phyloP scores from a whole-genome alignment of 1,140 invertebrate species.

The Calliphora vicina region DNA sequence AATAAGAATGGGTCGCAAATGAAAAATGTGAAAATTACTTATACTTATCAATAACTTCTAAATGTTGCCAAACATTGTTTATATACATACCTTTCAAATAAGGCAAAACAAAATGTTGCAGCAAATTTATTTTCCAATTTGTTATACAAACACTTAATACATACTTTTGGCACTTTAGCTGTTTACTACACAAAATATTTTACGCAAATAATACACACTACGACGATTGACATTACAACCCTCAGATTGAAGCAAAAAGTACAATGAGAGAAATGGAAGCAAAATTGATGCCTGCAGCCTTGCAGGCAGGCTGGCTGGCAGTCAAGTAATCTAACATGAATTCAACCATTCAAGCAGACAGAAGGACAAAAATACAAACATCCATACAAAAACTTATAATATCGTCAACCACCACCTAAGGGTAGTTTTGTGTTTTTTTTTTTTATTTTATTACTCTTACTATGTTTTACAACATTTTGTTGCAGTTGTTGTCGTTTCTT shows the following conservation, averaged over 20 bases:
- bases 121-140: too few species aligned
- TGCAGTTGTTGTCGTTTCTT: background rate
- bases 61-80: too few species aligned
- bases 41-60: too few species aligned
- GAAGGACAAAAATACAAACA: background rate
- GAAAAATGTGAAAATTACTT: too few species aligned
- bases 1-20: too few species aligned
- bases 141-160: too few species aligned
- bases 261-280: background rate
- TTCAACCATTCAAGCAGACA: background rate
- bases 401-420: background rate
- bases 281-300: background rate
- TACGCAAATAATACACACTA: background rate
- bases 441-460: background rate
- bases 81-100: too few species aligned
- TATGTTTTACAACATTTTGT: background rate
- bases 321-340: background rate
- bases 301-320: background rate
- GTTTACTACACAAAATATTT: background rate
- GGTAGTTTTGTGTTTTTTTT: background rate
- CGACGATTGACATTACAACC: background rate
- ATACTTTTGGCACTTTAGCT: background rate
- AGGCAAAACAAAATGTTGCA: too few species aligned
- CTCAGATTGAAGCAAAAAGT: background rate
- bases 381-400: background rate